Evolutionary conservation across 2,113 vertebrate genomes (phyloP).

Genomic region (Colaptes auratus): DNA sequence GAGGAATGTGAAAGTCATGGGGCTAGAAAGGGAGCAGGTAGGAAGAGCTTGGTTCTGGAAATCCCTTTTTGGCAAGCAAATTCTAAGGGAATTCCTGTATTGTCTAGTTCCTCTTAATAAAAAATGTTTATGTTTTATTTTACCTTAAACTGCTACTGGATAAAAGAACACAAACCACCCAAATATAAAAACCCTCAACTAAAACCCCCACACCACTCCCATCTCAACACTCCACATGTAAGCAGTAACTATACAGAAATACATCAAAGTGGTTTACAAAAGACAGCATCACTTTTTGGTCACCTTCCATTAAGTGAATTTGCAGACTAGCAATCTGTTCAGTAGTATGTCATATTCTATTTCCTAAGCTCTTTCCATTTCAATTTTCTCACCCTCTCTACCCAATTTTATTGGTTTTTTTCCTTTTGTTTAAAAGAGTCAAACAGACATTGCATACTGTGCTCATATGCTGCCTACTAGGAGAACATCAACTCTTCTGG

Average conservation of each 20-base stretch:
- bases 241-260: background rate
- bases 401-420: background rate
- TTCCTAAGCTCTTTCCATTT: background rate
- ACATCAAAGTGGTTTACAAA: background rate
- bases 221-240: background rate
- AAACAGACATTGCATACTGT: background rate
- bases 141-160: background rate
- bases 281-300: background rate
- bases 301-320: background rate
- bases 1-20: background rate
- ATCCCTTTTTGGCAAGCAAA: fast-evolving
- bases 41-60: background rate
- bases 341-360: background rate
- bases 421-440: background rate
- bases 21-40: background rate
- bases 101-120: background rate
- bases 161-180: background rate
- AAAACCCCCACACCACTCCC: fast-evolving
- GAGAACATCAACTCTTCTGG: background rate
- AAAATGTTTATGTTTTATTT: too few relatives aligned
- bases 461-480: background rate
- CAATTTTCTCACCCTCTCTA: background rate
- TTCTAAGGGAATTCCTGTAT: background rate
- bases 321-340: background rate
- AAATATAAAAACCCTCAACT: fast-evolving